Conservation (phyloP, 1,140 invertebrate genomes). For the Pectinophora gossypiella region DNA sequence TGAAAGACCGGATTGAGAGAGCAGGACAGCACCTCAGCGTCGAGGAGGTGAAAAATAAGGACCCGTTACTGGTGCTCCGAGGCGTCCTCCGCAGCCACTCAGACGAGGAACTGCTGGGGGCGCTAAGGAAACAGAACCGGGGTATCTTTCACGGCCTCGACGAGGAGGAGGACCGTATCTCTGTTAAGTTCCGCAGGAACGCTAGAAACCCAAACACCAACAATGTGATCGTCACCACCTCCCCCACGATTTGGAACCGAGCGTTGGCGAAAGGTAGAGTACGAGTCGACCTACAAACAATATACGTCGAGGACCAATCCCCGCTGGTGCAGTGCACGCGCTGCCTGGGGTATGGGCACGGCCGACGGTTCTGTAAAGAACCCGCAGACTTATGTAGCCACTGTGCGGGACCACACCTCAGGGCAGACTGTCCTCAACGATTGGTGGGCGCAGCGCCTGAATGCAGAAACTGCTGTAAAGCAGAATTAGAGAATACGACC, state of each 20-base stretch:
- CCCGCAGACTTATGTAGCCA: slow-evolving; percentile 9
- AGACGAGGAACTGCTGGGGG: slow-evolving; percentile 17
- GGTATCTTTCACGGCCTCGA: slow-evolving; percentile 2
- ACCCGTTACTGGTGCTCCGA: slow-evolving; percentile 13
- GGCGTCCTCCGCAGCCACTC: slow-evolving; percentile 6
- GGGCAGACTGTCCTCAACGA: slow-evolving; percentile 4
- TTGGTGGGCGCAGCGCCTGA: not conserved
- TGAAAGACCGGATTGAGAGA: slow-evolving; percentile 2
- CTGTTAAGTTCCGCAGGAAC: slow-evolving; percentile 8
- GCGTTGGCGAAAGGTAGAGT: not conserved
- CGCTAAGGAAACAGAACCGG: slow-evolving; percentile 16
- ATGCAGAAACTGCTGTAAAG: slow-evolving; percentile 12
- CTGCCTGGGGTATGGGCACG: slow-evolving; percentile 6
- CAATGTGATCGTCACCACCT: slow-evolving; percentile 10
- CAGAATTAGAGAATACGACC: not conserved
- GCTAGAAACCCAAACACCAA: slow-evolving; percentile 13
- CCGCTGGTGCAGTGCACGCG: slow-evolving; percentile 4
- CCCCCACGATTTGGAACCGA: slow-evolving; percentile 11
- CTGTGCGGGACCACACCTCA: slow-evolving; percentile 13
- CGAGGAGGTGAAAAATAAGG: slow-evolving; percentile 15
- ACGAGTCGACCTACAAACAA: slow-evolving; percentile 6
- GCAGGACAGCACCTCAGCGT: slow-evolving; percentile 1
- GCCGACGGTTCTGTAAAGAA: slow-evolving; percentile 6
- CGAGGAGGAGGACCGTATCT: not conserved
- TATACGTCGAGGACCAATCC: not conserved